Evolutionary conservation across 2,113 vertebrate genomes (phyloP).

Genomic region (Telmatochromis sp.): DNA sequence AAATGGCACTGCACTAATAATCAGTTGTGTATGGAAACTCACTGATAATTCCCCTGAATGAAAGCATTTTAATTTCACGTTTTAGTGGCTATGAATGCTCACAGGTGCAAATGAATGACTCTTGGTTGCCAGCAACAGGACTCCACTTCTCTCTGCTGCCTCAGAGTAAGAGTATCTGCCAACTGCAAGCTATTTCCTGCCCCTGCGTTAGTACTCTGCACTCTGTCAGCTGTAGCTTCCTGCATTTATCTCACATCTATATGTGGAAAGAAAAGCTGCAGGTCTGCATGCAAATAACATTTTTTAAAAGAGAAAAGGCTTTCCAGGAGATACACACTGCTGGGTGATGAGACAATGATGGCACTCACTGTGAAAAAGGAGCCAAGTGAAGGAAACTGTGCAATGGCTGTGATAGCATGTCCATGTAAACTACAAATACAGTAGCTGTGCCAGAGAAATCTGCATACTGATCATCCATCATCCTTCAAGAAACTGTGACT

Average conservation of each 20-base stretch:
- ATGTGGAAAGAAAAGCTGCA: background rate
- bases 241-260: background rate
- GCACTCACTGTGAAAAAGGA: background rate
- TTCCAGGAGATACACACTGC: background rate
- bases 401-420: background rate
- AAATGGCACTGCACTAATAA: background rate
- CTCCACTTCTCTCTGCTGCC: background rate
- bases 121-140: background rate
- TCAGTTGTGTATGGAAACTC: background rate
- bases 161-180: background rate
- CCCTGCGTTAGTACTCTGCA: background rate
- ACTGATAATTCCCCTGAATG: background rate
- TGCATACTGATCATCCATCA: background rate
- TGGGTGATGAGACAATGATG: background rate
- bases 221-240: background rate
- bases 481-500: background rate
- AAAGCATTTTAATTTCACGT: background rate
- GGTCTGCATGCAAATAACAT: background rate
- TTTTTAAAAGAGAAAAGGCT: background rate
- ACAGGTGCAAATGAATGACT: constrained; percentile 36
- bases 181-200: constrained; percentile 10
- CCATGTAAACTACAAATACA: background rate
- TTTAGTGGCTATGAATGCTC: background rate
- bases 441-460: background rate
- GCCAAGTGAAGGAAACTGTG: background rate